phyloP scores from a whole-genome alignment of 2,113 vertebrate genomes.

The Lepus europaeus region DNA sequence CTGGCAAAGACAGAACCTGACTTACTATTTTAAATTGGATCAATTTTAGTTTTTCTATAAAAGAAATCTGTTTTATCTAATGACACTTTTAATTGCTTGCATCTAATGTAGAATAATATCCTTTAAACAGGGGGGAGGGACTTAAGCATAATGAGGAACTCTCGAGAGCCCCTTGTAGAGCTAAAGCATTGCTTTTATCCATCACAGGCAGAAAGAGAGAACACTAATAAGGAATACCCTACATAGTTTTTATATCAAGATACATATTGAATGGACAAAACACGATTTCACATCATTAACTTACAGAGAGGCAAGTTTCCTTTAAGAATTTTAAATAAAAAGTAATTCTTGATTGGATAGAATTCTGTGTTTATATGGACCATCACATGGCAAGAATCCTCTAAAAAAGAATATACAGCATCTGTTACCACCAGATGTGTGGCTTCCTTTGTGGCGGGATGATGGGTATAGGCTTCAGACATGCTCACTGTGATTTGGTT shows the following conservation, averaged over 20 bases:
- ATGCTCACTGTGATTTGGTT: slow-evolving; percentile 51
- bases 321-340: slow-evolving; percentile 75
- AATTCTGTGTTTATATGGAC: slow-evolving; percentile 27
- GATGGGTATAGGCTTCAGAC: slow-evolving; percentile 7
- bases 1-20: slow-evolving; percentile 45
- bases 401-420: slow-evolving; percentile 52
- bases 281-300: slow-evolving; percentile 45
- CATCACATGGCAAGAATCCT: slow-evolving; percentile 48
- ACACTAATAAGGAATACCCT: background rate
- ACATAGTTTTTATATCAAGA: slow-evolving; percentile 65
- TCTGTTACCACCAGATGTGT: slow-evolving; percentile 51
- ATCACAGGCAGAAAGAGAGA: background rate
- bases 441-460: slow-evolving; percentile 35
- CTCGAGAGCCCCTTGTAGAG: slow-evolving; percentile 34
- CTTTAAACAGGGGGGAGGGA: slow-evolving; percentile 66
- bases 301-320: slow-evolving; percentile 28
- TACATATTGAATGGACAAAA: slow-evolving; percentile 63
- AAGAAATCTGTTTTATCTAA: slow-evolving; percentile 74
- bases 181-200: slow-evolving; percentile 32
- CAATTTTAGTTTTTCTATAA: slow-evolving; percentile 69
- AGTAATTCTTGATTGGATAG: slow-evolving; percentile 35
- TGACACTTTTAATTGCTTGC: slow-evolving; percentile 67
- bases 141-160: slow-evolving; percentile 66
- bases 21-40: slow-evolving; percentile 57
- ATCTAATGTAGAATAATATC: slow-evolving; percentile 52